Base-by-base conservation (phyloP, 1,140 invertebrate species). In the Drosophila suzukii region DNA sequence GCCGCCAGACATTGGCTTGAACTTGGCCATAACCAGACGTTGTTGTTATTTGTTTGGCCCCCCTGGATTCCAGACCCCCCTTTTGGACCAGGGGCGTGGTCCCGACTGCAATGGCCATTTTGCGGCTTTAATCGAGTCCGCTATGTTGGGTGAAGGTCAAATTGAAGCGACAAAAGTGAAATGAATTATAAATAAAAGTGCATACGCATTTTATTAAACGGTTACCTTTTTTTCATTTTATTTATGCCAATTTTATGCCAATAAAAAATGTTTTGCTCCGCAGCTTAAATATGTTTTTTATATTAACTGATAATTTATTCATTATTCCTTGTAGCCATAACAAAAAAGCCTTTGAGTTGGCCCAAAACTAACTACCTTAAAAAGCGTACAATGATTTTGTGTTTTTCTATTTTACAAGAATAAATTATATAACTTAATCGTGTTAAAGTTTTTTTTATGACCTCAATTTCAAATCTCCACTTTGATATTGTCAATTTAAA, bases 1-100 rank as follows among this genome's bases (percentile, higher is more conserved):
- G 49, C 44, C 53, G 73, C 71, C 71, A 75, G 73, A 75, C 80
- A 72, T 70, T 66, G 75, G 63, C 61, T 66, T 77, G 66, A 84
- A 74, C 81, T 81, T 85, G 67, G 72, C 61, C 72, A 83, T 60
- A 68, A 56, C 51, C 13, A 53, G 34, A 39, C 58, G 55, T 44
- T 66, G 60, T 70, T 65, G 61, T 38, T 66, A 44, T 70, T 44
- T 70, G 32, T 53, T 66, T 39, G 17, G 13, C 27, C 20, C 43
- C 15, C 13, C 17, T 43, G 8, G 3, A 2, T 5, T 6, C 2
- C 5, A 2, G 32, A 11, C 12, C n/a, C 8, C 51, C 27, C 10
- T 17, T 11, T 61, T 39, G 15, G 24, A 12, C 36, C 13, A 27
- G 32, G 32, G 59, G 43, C 59, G 34, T 66, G 62, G 17, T 15